Conservation (phyloP, 2,888 invertebrate genomes). For the Heteromyza rotundicornis region DNA sequence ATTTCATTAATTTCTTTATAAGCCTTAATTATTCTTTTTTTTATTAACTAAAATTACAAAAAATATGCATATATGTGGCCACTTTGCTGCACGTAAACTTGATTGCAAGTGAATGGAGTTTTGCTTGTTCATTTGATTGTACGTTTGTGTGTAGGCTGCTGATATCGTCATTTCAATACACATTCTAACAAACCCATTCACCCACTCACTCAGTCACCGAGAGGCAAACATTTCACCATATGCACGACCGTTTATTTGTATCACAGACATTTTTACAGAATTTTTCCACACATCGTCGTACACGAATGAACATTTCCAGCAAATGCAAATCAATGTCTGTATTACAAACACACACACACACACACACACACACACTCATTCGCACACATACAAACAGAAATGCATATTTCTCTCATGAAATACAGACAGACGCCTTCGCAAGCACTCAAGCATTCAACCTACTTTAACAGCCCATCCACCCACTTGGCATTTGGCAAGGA, state of each 20-base stretch:
- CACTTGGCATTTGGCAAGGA: conserved; percentile 8
- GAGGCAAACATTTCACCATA: not conserved
- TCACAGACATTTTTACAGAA: conserved; percentile 28
- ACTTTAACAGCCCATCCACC: too few relatives aligned
- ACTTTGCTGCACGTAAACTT: conserved; percentile 10
- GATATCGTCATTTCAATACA: conserved; percentile 3
- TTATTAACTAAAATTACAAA: too few relatives aligned
- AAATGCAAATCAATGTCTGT: conserved; percentile 12
- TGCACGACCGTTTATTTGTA: conserved; percentile 13
- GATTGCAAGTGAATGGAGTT: conserved; percentile 20
- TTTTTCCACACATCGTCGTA: conserved; percentile 12
- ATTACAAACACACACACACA: conserved; percentile 2
- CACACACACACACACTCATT: conserved; percentile 9
- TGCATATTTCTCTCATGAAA: not conserved
- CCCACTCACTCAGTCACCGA: too few relatives aligned
- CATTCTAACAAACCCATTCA: conserved; percentile 3
- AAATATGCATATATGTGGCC: too few relatives aligned
- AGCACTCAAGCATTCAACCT: too few relatives aligned
- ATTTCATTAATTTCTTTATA: too few relatives aligned
- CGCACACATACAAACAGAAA: conserved; percentile 14
- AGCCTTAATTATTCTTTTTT: too few relatives aligned
- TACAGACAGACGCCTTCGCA: too few relatives aligned
- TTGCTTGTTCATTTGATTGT: not conserved
- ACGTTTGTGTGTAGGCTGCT: too few relatives aligned
- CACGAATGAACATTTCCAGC: not conserved